A percentile compares a stretch with the other conserved stretches of the same genome.
These are phyloP conservation scores for Ivindomyrus marchei DNA, from an alignment of 2,113 vertebrate species.

Conservation along the genomic window DNA sequence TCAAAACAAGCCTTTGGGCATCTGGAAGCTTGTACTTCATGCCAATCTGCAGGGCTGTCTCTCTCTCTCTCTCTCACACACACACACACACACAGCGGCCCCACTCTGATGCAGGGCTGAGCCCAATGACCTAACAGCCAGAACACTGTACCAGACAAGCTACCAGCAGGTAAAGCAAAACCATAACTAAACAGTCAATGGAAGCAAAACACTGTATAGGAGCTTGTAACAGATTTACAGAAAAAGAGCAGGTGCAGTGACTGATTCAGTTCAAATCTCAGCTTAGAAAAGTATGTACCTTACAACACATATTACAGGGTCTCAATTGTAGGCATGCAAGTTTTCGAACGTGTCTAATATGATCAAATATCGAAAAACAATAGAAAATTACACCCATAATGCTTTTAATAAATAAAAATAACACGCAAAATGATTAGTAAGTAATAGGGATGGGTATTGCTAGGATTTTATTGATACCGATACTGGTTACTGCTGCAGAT, in stretches of 20 bases:
- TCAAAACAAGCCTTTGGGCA: background rate
- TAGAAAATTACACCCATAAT: background rate
- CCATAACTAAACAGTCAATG: background rate
- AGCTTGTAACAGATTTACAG: background rate
- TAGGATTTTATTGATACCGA: too few relatives aligned
- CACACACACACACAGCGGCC: background rate
- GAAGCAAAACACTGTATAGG: background rate
- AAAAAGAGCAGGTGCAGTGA: background rate
- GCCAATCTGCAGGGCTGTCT: background rate
- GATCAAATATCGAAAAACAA: background rate
- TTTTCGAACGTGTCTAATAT: background rate
- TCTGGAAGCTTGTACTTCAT: background rate
- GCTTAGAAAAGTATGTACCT: background rate
- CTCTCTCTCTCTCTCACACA: background rate
- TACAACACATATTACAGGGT: background rate
- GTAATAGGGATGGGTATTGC: background rate
- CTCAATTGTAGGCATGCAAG: background rate
- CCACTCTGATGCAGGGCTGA: background rate
- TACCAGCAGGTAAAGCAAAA: background rate
- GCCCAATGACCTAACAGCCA: background rate
- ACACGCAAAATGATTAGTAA: background rate
- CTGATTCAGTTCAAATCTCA: background rate
- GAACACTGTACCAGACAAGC: background rate
- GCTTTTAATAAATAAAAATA: background rate
- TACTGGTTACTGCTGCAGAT: too few relatives aligned